Evolutionary conservation across 2,113 vertebrate genomes (phyloP).

Genomic region (Eulacestoma nigropectus): DNA sequence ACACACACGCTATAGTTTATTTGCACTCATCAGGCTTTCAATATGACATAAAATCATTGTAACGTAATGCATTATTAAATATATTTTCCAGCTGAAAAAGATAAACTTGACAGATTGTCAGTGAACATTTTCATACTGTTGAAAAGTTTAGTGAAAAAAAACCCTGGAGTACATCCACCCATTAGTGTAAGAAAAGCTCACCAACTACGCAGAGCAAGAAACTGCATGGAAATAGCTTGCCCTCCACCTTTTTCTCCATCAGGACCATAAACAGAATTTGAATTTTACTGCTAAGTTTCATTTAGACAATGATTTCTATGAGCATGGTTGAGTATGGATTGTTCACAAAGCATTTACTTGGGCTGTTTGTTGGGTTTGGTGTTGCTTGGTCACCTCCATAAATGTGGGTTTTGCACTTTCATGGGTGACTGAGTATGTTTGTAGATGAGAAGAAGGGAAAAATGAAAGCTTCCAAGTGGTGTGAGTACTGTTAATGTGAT

Average conservation of each 20-base stretch:
- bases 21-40: conserved; percentile 59
- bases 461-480: neutral
- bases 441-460: neutral
- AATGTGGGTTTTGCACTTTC: neutral
- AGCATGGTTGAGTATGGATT: neutral
- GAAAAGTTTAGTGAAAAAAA: conserved; percentile 9
- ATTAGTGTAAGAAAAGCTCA: neutral
- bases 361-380: neutral
- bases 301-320: neutral
- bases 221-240: neutral
- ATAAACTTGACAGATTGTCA: conserved; percentile 57
- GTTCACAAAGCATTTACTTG: neutral
- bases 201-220: neutral
- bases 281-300: neutral
- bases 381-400: neutral
- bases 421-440: neutral
- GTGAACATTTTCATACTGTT: conserved; percentile 36
- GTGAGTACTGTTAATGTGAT: neutral
- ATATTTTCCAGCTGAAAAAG: conserved; percentile 61
- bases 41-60: conserved; percentile 72
- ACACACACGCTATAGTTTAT: conserved; percentile 7
- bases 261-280: neutral
- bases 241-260: neutral
- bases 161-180: neutral
- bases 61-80: conserved; percentile 73